Evolutionary conservation across 2,113 vertebrate genomes (phyloP), one percentile per base, ranked within the genome.

Genomic region (Sebastes fasciatus): DNA sequence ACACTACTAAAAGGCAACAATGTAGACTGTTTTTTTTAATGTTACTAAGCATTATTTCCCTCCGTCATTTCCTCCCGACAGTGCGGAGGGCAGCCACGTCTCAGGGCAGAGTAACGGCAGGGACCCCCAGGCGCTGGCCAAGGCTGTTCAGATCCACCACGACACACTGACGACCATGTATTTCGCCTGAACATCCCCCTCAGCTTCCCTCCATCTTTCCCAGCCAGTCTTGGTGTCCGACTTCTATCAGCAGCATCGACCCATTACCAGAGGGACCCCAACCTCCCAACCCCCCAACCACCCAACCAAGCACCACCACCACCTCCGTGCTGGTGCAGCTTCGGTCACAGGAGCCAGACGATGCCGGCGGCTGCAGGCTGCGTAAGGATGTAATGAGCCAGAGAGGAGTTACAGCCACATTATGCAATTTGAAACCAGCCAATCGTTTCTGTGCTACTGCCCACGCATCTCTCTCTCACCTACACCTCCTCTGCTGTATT

Each of bases 381-480:
- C 64, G 79, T 84, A 16, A 77, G 76, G 81, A 88, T 58, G 63
- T 80, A 46, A 69, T 14, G 77, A 86, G 86, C 80, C 73, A 65
- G 85, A 77, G 82, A 96, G 93, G 95, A 96, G 95, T 93, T 7
- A 93, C 94, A 95, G 96, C 96, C 95, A 95, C 96, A 93, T 97
- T 97, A 97, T 98, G 95, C 96, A 98, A 98, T 96, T 95, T 95
- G 94, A 96, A 97, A 96, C 96, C 96, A 97, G 97, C 97, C 96
- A 96, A 94, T 95, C 84, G 95, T 96, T 96, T 95, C 79, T 68
- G 81, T 93, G 86, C 66, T 34, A 34, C 34, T 34, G 34, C 34
- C 74, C 69, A 23, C 66, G 57, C 43, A n/a, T 83, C 64, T 9
- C 52, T 46, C 13, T 11, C 23, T 62, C 13, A 12, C 62, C 46